Evolutionary conservation across 2,113 vertebrate species (phyloP).

Genomic region (Rutilus rutilus): DNA sequence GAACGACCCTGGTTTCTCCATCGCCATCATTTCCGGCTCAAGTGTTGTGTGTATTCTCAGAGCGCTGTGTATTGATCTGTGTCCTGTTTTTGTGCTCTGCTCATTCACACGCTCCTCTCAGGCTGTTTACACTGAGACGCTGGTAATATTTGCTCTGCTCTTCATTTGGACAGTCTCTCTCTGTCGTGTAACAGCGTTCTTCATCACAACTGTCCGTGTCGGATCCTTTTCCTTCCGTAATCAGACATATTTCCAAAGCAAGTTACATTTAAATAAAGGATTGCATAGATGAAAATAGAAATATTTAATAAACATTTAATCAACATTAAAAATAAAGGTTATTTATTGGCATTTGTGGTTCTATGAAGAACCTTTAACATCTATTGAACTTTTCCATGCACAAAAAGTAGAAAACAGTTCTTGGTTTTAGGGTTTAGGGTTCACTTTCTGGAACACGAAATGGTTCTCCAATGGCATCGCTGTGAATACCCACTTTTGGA

Average conservation of each 20-base stretch:
- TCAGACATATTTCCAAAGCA: not conserved
- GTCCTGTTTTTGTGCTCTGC: conserved; percentile 37
- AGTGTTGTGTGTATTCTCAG: conserved; percentile 8
- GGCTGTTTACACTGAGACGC: conserved; percentile 44
- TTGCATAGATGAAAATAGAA: not conserved
- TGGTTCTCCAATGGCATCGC: too few species aligned
- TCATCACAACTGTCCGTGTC: not conserved
- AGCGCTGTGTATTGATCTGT: conserved; percentile 54
- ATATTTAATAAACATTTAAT: too few species aligned
- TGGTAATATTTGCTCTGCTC: conserved; percentile 50
- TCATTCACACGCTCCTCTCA: conserved; percentile 38
- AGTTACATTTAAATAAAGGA: not conserved
- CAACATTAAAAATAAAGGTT: too few species aligned
- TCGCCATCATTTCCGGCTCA: conserved; percentile 27
- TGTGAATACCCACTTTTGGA: too few species aligned
- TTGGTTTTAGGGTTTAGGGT: too few species aligned
- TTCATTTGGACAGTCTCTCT: conserved; percentile 37
- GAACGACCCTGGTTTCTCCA: conserved; percentile 5
- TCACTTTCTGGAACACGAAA: too few species aligned
- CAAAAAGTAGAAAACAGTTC: too few species aligned
- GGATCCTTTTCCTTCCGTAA: not conserved
- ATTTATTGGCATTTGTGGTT: too few species aligned
- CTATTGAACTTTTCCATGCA: too few species aligned
- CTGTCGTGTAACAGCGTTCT: conserved; percentile 33
- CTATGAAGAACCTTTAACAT: too few species aligned